Percentiles rank a stretch among this genome's conserved stretches.
phyloP scores from a whole-genome alignment of 2,888 invertebrate species.

The Diadromus collaris region DNA sequence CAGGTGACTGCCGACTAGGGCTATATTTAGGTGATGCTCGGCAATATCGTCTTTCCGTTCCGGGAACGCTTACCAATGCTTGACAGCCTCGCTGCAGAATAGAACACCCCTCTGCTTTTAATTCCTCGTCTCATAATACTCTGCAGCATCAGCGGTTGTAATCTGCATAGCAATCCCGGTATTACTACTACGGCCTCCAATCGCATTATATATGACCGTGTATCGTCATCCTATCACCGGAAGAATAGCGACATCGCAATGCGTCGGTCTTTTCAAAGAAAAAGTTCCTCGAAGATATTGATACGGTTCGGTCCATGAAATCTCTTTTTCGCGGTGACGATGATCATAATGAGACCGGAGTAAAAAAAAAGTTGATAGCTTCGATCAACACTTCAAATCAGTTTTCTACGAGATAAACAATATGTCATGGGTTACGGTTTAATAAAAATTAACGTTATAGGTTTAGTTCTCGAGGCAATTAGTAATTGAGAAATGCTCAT shows the following conservation, averaged over 20 bases:
- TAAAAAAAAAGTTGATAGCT: neutral
- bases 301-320: neutral
- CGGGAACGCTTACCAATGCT: conserved; percentile 59
- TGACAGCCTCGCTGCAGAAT: conserved; percentile 17
- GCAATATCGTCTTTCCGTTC: conserved; percentile 62
- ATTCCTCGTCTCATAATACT: conserved; percentile 13
- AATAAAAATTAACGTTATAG: neutral
- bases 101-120: conserved; percentile 10
- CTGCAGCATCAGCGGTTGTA: conserved; percentile 12
- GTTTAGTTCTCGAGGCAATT: neutral
- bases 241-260: neutral
- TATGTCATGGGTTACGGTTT: neutral
- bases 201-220: neutral
- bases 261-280: neutral
- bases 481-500: neutral
- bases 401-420: neutral
- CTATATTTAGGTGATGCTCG: conserved; percentile 50
- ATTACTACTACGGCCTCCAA: neutral
- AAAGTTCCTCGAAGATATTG: neutral
- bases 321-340: neutral
- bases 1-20: conserved; percentile 9
- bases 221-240: conserved; percentile 7
- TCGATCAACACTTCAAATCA: neutral
- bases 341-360: neutral
- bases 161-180: neutral